Evolutionary conservation across 2,113 vertebrate species (phyloP).

Genomic region (human): DNA sequence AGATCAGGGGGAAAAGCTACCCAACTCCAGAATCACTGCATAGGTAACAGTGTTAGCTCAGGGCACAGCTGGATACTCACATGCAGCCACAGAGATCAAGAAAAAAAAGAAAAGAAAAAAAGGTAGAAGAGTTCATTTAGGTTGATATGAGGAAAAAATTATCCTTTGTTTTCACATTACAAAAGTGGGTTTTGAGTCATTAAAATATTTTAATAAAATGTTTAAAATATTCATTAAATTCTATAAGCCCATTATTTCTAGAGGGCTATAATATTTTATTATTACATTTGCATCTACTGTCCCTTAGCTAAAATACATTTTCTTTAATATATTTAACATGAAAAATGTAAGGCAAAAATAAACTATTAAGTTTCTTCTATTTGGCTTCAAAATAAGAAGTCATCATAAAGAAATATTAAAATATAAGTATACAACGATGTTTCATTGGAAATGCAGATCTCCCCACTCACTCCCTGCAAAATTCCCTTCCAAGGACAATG

Average conservation of each 20-base stretch:
- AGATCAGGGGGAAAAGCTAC: not conserved
- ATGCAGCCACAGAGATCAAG: not conserved
- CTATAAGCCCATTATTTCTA: not conserved
- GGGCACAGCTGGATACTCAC: not conserved
- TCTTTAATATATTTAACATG: not conserved
- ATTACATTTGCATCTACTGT: not conserved
- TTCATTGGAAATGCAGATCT: constrained; percentile 6
- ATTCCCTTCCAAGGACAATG: not conserved
- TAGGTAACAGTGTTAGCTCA: not conserved
- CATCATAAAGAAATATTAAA: not conserved
- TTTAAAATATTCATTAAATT: not conserved
- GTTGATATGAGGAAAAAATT: not conserved
- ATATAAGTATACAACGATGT: not conserved
- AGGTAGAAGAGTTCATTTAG: not conserved
- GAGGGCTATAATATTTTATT: not conserved
- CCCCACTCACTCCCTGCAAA: not conserved
- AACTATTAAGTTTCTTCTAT: not conserved
- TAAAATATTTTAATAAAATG: not conserved
- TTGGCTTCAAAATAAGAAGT: not conserved
- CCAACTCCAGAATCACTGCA: not conserved
- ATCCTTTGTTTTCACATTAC: not conserved
- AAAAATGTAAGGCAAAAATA: not conserved
- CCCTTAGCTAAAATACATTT: not conserved
- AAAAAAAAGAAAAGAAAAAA: not conserved
- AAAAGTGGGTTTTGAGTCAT: not conserved